Percentiles rank a stretch among this genome's conserved stretches.
Evolutionary conservation across 2,113 vertebrate genomes (phyloP).

Genomic region (Sebastes fasciatus): DNA sequence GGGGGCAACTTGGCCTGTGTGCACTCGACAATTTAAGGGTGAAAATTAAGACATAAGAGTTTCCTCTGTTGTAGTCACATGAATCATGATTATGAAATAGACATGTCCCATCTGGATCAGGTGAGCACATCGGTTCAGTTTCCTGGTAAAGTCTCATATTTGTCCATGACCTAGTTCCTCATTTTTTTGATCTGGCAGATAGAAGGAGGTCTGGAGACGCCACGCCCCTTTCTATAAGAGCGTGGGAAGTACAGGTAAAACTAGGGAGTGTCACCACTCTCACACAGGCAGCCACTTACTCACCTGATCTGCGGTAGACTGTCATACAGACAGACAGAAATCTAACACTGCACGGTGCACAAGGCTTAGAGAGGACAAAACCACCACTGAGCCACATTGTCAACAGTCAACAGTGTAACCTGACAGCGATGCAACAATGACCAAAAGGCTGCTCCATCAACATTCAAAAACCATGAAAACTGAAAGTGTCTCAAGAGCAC

Average conservation of each 20-base stretch:
- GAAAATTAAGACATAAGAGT: not conserved
- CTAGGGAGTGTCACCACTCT: constrained; percentile 71
- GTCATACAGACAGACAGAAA: constrained; percentile 73
- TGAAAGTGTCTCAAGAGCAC: constrained; percentile 3
- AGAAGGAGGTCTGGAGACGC: constrained; percentile 15
- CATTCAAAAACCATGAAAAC: constrained; percentile 26
- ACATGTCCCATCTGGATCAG: not conserved
- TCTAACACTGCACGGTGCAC: constrained; percentile 63
- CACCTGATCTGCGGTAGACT: constrained; percentile 65
- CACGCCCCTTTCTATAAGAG: constrained; percentile 64
- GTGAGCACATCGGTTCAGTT: constrained; percentile 14
- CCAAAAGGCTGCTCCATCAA: constrained; percentile 19
- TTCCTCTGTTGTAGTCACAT: not conserved
- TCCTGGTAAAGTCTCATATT: constrained; percentile 50
- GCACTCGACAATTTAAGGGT: not conserved
- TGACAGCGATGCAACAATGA: constrained; percentile 44
- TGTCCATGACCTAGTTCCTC: constrained; percentile 70
- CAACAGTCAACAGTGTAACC: constrained; percentile 55
- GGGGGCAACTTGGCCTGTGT: not conserved
- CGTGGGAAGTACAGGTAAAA: constrained; percentile 76
- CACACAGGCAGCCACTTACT: constrained; percentile 50
- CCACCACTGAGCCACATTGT: constrained; percentile 43
- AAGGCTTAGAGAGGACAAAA: constrained; percentile 56
- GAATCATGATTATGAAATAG: not conserved
- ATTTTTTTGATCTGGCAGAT: constrained; percentile 61